phyloP scores from a whole-genome alignment of 2,888 invertebrate species.

The Coronaproctus castanopsis region DNA sequence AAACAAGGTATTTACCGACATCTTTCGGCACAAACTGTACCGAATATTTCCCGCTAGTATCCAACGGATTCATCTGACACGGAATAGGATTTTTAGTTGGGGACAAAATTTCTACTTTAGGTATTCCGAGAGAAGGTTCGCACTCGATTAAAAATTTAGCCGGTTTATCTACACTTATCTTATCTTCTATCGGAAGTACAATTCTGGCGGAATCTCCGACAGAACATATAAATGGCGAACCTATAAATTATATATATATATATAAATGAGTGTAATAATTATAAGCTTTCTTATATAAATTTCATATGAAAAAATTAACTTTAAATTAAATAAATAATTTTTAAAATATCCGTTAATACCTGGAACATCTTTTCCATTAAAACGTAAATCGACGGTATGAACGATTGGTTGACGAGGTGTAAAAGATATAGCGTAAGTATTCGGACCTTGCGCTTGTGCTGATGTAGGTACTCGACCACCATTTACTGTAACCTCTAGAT shows the following conservation, averaged over 20 bases:
- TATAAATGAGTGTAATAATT: not conserved
- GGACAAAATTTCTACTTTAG: conserved; percentile 50
- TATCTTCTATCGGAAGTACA: conserved; percentile 61
- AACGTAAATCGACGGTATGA: conserved; percentile 84
- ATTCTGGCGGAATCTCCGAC: conserved; percentile 68
- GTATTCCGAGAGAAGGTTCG: conserved; percentile 39
- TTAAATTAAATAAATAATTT: not conserved
- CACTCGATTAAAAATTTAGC: conserved; percentile 76
- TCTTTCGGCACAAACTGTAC: conserved; percentile 59
- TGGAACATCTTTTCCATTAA: conserved; percentile 89
- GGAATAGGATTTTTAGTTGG: conserved; percentile 27
- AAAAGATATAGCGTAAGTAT: conserved; percentile 91
- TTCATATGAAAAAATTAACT: too few relatives aligned
- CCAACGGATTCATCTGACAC: conserved; percentile 22
- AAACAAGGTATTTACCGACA: conserved; percentile 38
- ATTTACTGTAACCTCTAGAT: conserved; percentile 94
- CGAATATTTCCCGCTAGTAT: conserved; percentile 28
- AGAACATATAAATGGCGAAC: conserved; percentile 61
- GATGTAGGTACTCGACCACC: conserved; percentile 92
- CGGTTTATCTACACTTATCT: conserved; percentile 65
- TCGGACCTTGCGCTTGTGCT: conserved; percentile 88
- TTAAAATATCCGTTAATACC: conserved; percentile 29
- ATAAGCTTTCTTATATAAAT: too few relatives aligned
- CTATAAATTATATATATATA: conserved; percentile 27
- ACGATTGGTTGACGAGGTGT: conserved; percentile 76